Conservation (phyloP, 2,113 vertebrate genomes). For the Pseudorasbora parva region DNA sequence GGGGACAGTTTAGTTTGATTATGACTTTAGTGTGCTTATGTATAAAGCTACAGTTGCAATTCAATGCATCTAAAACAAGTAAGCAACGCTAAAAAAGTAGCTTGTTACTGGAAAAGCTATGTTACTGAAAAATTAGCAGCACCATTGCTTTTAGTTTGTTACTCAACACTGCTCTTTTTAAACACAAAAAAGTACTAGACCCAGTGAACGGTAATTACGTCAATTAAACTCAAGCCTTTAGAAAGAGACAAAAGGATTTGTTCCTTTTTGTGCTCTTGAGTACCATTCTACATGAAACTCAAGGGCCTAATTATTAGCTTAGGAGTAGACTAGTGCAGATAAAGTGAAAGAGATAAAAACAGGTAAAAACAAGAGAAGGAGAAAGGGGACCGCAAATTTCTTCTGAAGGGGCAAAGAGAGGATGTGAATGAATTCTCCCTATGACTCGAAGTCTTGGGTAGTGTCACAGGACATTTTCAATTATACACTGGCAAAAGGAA, state of each 20-base stretch:
- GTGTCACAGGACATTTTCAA: slow-evolving; percentile 56
- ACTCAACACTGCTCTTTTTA: neutral
- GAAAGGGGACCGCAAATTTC: slow-evolving; percentile 40
- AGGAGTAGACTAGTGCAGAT: slow-evolving; percentile 18
- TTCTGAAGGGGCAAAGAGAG: slow-evolving; percentile 44
- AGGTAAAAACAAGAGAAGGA: slow-evolving; percentile 17
- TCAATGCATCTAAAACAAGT: no score
- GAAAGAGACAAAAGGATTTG: slow-evolving; percentile 31
- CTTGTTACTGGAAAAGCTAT: no score
- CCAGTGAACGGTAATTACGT: slow-evolving; percentile 3
- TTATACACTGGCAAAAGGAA: slow-evolving; percentile 46
- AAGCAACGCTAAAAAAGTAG: no score
- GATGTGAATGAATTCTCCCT: neutral
- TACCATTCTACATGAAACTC: slow-evolving; percentile 39
- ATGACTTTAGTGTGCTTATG: neutral
- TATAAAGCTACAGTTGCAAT: no score
- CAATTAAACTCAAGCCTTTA: slow-evolving; percentile 39
- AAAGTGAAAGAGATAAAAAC: slow-evolving; percentile 29
- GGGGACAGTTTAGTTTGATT: neutral
- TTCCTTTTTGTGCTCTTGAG: slow-evolving; percentile 29
- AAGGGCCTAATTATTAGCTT: slow-evolving; percentile 33
- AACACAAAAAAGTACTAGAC: slow-evolving; percentile 3
- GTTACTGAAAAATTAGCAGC: neutral
- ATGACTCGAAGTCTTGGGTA: neutral
- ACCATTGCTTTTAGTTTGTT: neutral